These are phyloP conservation scores for Gastrophysa polygoni DNA, from an alignment of 2,888 invertebrate species.

Conservation along the genomic window DNA sequence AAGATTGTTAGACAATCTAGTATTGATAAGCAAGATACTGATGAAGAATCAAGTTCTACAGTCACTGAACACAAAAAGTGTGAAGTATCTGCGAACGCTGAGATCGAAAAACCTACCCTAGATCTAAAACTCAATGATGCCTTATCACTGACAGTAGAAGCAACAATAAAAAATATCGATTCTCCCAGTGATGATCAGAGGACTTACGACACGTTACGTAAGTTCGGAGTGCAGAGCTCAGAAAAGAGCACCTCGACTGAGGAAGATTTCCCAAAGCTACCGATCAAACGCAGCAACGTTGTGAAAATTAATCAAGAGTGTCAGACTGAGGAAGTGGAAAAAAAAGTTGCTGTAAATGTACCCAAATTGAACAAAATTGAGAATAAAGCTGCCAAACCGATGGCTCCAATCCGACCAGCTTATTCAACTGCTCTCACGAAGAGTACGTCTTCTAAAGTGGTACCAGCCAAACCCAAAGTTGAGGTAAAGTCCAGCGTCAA, in stretches of 20 bases:
- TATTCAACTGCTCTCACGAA: slow-evolving; percentile 60
- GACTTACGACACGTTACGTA: slow-evolving; percentile 55
- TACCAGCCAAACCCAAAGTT: slow-evolving; percentile 46
- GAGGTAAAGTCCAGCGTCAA: slow-evolving; percentile 40
- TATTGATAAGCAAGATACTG: slow-evolving; percentile 14
- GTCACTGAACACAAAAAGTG: neutral
- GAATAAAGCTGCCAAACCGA: slow-evolving; percentile 37
- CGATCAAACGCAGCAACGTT: slow-evolving; percentile 44
- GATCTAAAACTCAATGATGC: slow-evolving; percentile 35
- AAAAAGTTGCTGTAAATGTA: slow-evolving; percentile 36
- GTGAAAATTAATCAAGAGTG: slow-evolving; percentile 55
- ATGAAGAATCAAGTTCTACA: slow-evolving; percentile 9
- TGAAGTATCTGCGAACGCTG: slow-evolving; percentile 1
- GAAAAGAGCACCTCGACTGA: slow-evolving; percentile 58
- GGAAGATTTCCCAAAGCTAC: slow-evolving; percentile 52
- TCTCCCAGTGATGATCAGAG: slow-evolving; percentile 59
- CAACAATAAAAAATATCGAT: slow-evolving; percentile 43
- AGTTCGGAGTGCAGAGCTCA: slow-evolving; percentile 53
- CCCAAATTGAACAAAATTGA: slow-evolving; percentile 39
- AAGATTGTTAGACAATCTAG: slow-evolving; percentile 9
- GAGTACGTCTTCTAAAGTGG: slow-evolving; percentile 50
- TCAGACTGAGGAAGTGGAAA: slow-evolving; percentile 53
- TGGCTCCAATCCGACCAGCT: slow-evolving; percentile 48
- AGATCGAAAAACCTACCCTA: slow-evolving; percentile 29
- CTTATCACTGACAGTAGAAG: neutral